These are phyloP conservation scores for Drosophila tsacasi DNA, from an alignment of 1,140 invertebrate genomes.

Conservation along the genomic window DNA sequence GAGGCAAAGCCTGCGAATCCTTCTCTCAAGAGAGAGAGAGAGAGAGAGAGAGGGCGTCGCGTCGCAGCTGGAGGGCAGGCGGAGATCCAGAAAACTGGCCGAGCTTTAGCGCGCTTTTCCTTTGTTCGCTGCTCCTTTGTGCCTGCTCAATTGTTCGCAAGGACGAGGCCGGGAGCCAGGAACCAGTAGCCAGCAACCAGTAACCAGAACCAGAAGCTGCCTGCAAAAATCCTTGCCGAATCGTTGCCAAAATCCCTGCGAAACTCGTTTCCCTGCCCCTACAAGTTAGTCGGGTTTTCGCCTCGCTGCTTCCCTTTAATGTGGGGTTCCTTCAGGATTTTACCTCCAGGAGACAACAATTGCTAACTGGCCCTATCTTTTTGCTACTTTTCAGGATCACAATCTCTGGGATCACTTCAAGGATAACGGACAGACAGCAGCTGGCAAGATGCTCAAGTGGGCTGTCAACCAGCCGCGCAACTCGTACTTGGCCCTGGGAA, in stretches of 20 bases:
- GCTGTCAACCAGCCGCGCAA: conserved; percentile 77
- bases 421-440: conserved; percentile 24
- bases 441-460: conserved; percentile 84
- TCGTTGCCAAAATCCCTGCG: conserved; percentile 10
- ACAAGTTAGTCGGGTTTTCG: conserved; percentile 37
- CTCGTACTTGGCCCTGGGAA: conserved; percentile 60
- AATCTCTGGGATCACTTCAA: background rate
- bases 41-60: background rate
- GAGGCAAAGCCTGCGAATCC: background rate
- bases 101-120: conserved; percentile 53
- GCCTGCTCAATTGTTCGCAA: conserved; percentile 47
- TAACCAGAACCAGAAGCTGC: conserved; percentile 9
- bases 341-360: conserved; percentile 14
- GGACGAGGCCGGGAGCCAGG: background rate
- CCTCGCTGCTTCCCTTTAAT: background rate
- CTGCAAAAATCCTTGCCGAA: conserved; percentile 38
- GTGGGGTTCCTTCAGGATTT: background rate
- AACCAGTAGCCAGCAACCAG: background rate
- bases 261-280: conserved; percentile 30
- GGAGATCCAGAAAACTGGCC: conserved; percentile 26
- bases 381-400: conserved; percentile 31
- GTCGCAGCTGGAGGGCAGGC: conserved; percentile 42
- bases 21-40: background rate
- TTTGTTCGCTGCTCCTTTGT: conserved; percentile 34
- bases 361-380: conserved; percentile 41